Base-by-base conservation (phyloP, 1,140 invertebrate genomes). In the Eurosta solidaginis region DNA sequence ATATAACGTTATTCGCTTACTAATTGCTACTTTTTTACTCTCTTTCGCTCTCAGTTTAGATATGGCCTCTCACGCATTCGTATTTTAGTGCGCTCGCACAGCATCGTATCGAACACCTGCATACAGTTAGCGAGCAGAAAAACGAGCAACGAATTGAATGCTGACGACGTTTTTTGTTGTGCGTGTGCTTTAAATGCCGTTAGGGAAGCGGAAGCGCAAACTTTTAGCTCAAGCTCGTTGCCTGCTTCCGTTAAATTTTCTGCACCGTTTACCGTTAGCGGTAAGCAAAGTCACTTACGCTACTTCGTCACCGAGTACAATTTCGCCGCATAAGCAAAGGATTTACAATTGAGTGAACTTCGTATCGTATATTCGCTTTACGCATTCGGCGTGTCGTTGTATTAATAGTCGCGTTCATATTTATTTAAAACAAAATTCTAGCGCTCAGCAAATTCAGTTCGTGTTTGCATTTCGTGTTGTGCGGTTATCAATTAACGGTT, bases 381-480 rank as follows among this genome's bases (percentile, higher is more conserved):
- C 25, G 6, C 20, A 47, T 17, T 68, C 40, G 12, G 59, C 22
- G 59, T 0, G 5, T 45, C 68, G 68, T 9, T 74, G 44, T 14
- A 9, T 4, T 5, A 27, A 40, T 78, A 74, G 40, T 79, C 36
- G 33, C 29, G 49, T 27, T 25, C 75, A 75, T 85, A 83, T 85
- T 85, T 85, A 85, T 85, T 85, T 85, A 85, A 85, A 81, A 85
- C 83, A 85, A 77, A n/a, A 80, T 85, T 75, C 81, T 84, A 81
- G 82, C 79, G 76, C 76, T 74, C 73, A 68, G 50, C 36, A 20
- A 74, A 79, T 27, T 85, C 82, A 85, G 84, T 85, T 85, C 82
- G 84, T 84, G 79, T 76, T 79, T 79, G 81, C 40, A 76, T 52
- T 49, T 54, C 75, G 45, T 52, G 50, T 27, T 49, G 75, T 54